Conservation (phyloP, 2,113 vertebrate genomes). For the Acanthochromis polyacanthus region DNA sequence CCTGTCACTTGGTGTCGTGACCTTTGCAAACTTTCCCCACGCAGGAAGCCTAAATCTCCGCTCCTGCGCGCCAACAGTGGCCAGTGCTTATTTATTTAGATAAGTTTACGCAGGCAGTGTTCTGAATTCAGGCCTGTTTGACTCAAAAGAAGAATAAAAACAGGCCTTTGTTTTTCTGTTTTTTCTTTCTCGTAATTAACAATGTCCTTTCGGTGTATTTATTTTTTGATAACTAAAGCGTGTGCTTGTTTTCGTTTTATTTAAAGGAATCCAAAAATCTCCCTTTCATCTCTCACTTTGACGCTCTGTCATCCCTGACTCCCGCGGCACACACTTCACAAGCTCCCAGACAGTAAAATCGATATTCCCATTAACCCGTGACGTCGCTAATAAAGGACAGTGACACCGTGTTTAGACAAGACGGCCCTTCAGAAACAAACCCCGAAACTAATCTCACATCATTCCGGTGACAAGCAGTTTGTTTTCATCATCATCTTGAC, state of each 20-base stretch:
- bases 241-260: not conserved
- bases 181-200: not conserved
- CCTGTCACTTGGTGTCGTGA: constrained; percentile 86
- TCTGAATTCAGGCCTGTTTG: not conserved
- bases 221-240: not conserved
- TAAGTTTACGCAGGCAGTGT: not conserved
- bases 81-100: not conserved
- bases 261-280: not conserved
- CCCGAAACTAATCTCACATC: constrained; percentile 31
- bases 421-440: constrained; percentile 29
- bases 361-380: constrained; percentile 77
- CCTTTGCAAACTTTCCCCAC: constrained; percentile 81
- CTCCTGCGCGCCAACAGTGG: constrained; percentile 17
- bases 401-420: constrained; percentile 60
- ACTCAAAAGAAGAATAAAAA: not conserved
- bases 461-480: constrained; percentile 48
- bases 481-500: constrained; percentile 20
- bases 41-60: constrained; percentile 55
- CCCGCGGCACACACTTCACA: constrained; percentile 27
- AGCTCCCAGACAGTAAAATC: constrained; percentile 69
- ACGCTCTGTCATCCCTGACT: constrained; percentile 50
- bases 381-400: constrained; percentile 75
- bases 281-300: constrained; percentile 29
- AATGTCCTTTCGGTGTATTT: not conserved
- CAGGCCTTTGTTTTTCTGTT: not conserved